Conservation (phyloP, 2,888 invertebrate species). For the Leucania comma region DNA sequence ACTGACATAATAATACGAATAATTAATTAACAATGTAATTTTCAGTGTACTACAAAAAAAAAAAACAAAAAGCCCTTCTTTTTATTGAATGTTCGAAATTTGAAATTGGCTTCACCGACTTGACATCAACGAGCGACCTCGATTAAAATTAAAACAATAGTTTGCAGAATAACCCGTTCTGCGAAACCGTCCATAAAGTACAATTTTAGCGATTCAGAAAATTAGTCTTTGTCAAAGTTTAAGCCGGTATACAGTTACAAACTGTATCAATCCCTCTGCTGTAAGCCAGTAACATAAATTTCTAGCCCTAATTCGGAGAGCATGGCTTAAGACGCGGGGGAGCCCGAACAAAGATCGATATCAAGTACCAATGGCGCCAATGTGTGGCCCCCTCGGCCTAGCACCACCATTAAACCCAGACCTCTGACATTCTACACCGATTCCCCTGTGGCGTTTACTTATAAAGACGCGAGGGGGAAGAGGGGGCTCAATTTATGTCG, state of each 20-base stretch:
- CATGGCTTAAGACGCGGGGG: constrained; percentile 85
- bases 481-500: constrained; percentile 72
- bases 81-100: neutral
- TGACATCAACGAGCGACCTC: constrained; percentile 17
- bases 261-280: constrained; percentile 72
- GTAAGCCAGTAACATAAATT: constrained; percentile 84
- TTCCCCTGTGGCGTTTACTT: constrained; percentile 70
- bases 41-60: no score
- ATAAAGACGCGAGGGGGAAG: constrained; percentile 73
- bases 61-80: neutral
- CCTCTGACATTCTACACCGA: constrained; percentile 78
- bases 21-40: neutral
- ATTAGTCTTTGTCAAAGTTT: constrained; percentile 73
- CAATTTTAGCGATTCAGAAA: constrained; percentile 67
- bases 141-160: constrained; percentile 38
- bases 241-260: constrained; percentile 69
- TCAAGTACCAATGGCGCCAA: constrained; percentile 86
- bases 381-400: constrained; percentile 82
- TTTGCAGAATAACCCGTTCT: constrained; percentile 54
- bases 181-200: constrained; percentile 53
- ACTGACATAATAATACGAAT: constrained; percentile 9
- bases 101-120: constrained; percentile 1
- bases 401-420: constrained; percentile 76
- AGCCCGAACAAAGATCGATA: constrained; percentile 88
- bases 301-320: constrained; percentile 83